Evolutionary conservation across 2,113 vertebrate species (phyloP).

Genomic region (Dryoscopus gambensis): DNA sequence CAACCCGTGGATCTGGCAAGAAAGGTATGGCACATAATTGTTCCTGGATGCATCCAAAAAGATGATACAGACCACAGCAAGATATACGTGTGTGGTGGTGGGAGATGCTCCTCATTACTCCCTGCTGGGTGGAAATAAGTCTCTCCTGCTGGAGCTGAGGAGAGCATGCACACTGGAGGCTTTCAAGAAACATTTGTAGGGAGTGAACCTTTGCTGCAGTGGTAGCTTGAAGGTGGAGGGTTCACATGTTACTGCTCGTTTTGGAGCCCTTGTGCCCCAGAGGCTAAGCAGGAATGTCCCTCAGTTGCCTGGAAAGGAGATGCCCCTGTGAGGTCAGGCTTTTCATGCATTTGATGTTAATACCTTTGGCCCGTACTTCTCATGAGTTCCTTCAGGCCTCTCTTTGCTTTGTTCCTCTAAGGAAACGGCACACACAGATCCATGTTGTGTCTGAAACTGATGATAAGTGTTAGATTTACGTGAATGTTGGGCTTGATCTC

Average conservation of each 20-base stretch:
- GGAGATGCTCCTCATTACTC: neutral
- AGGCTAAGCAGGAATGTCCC: neutral
- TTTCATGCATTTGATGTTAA: neutral
- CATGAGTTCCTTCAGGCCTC: neutral
- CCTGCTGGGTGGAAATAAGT: neutral
- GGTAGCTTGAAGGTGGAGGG: neutral
- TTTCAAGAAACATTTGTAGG: neutral
- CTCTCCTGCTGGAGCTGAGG: neutral
- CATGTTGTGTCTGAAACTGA: neutral
- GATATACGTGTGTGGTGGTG: rapidly evolving
- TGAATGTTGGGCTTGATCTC: neutral
- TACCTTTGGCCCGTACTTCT: neutral
- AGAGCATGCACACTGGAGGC: rapidly evolving
- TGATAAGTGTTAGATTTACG: neutral
- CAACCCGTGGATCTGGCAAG: neutral
- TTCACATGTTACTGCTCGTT: neutral
- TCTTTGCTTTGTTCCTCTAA: neutral
- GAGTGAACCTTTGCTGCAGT: neutral
- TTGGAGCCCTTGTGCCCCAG: neutral
- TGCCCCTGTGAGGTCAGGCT: neutral
- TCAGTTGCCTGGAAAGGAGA: rapidly evolving
- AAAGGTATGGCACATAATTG: neutral
- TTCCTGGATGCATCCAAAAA: neutral
- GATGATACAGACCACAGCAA: neutral
- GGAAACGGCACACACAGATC: neutral